These are phyloP conservation scores for Polylopha cassiicola DNA, from an alignment of 2,888 invertebrate species.

Conservation along the genomic window DNA sequence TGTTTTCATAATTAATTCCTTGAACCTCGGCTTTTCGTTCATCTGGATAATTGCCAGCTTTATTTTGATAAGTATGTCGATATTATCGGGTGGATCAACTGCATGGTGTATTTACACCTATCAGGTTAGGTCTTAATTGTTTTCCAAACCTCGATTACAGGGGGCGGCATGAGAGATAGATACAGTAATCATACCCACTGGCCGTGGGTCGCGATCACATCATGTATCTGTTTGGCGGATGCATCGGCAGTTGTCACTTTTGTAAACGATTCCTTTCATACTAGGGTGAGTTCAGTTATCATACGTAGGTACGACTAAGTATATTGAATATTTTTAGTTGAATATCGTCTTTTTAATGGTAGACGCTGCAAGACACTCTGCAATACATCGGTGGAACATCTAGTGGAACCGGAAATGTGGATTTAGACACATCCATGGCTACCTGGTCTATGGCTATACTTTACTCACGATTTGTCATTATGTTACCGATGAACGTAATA, in stretches of 20 bases:
- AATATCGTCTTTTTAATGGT: constrained; percentile 18
- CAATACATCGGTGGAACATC: constrained; percentile 46
- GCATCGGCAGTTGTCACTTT: constrained; percentile 50
- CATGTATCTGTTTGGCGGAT: constrained; percentile 41
- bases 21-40: constrained; percentile 40
- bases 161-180: constrained; percentile 43
- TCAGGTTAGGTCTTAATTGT: too few species aligned
- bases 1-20: constrained; percentile 50
- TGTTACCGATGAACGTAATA: constrained; percentile 67
- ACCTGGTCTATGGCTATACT: constrained; percentile 65
- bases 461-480: constrained; percentile 60
- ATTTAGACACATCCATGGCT: constrained; percentile 46
- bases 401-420: constrained; percentile 42
- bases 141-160: constrained; percentile 30
- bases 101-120: too few species aligned
- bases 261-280: constrained; percentile 57
- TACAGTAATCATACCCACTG: constrained; percentile 45
- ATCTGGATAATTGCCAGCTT: constrained; percentile 50
- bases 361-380: constrained; percentile 54
- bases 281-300: constrained; percentile 44
- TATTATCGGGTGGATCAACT: not conserved
- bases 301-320: not conserved
- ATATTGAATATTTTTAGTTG: not conserved
- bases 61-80: constrained; percentile 49
- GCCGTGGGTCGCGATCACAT: constrained; percentile 55